Conservation (phyloP, 1,140 invertebrate species). For the Nebria ingens region DNA sequence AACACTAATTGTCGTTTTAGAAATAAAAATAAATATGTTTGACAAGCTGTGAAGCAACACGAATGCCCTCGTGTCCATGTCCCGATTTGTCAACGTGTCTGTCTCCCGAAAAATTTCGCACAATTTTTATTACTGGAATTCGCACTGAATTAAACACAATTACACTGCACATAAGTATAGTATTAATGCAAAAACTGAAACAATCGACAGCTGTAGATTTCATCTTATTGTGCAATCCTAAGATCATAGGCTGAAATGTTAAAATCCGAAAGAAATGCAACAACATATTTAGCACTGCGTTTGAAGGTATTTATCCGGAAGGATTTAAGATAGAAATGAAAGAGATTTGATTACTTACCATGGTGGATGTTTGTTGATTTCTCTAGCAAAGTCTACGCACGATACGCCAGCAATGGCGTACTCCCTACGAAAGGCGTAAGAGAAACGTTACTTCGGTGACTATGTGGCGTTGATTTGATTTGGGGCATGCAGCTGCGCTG, state of each 20-base stretch:
- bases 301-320: slow-evolving; percentile 17
- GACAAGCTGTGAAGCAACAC: too few species aligned
- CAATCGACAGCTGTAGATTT: too few species aligned
- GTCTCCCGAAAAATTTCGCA: slow-evolving; percentile 4
- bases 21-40: too few species aligned
- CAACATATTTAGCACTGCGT: slow-evolving; percentile 23
- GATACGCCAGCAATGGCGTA: slow-evolving; percentile 76
- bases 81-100: not conserved
- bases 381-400: slow-evolving; percentile 54
- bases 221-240: slow-evolving; percentile 33
- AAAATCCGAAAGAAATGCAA: slow-evolving; percentile 25
- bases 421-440: slow-evolving; percentile 47
- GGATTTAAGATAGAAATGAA: slow-evolving; percentile 29
- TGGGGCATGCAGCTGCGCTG: too few species aligned
- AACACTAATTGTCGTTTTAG: too few species aligned
- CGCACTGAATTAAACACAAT: not conserved
- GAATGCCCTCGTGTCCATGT: too few species aligned
- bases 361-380: slow-evolving; percentile 78
- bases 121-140: slow-evolving; percentile 11
- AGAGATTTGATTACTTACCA: slow-evolving; percentile 52
- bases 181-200: too few species aligned
- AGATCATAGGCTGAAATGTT: slow-evolving; percentile 20
- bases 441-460: slow-evolving; percentile 26
- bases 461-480: too few species aligned
- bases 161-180: too few species aligned